phyloP scores from a whole-genome alignment of 1,140 invertebrate genomes.

The Drosophila sucinea region DNA sequence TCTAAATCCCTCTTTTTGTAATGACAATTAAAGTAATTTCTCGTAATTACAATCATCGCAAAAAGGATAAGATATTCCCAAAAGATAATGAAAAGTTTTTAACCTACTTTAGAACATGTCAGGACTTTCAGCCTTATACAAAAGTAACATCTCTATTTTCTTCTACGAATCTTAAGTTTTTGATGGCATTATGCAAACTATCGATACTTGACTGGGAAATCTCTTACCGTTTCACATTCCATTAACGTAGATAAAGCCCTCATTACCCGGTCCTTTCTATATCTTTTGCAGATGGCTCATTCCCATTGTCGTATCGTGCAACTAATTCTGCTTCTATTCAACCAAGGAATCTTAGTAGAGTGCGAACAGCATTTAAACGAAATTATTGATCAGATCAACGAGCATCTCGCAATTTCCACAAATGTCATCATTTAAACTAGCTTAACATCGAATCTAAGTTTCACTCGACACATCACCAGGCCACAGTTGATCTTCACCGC shows the following conservation, averaged over 20 bases:
- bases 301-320: neutral
- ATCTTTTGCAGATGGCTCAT: conserved; percentile 56
- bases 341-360: neutral
- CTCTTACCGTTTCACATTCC: no score
- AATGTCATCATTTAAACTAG: conserved; percentile 36
- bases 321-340: conserved; percentile 17
- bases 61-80: no score
- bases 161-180: no score
- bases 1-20: no score
- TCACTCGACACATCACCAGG: neutral
- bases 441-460: conserved; percentile 19
- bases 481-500: conserved; percentile 30
- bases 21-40: no score
- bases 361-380: neutral
- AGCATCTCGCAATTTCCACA: conserved; percentile 29
- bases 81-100: no score
- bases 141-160: no score
- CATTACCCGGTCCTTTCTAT: neutral
- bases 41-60: no score
- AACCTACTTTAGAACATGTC: no score
- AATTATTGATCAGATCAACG: conserved; percentile 50
- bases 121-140: no score
- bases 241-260: neutral
- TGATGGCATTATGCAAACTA: no score
- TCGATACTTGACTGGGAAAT: neutral